Conservation (phyloP, 1,140 invertebrate genomes). For the Harlomillsia oculata region DNA sequence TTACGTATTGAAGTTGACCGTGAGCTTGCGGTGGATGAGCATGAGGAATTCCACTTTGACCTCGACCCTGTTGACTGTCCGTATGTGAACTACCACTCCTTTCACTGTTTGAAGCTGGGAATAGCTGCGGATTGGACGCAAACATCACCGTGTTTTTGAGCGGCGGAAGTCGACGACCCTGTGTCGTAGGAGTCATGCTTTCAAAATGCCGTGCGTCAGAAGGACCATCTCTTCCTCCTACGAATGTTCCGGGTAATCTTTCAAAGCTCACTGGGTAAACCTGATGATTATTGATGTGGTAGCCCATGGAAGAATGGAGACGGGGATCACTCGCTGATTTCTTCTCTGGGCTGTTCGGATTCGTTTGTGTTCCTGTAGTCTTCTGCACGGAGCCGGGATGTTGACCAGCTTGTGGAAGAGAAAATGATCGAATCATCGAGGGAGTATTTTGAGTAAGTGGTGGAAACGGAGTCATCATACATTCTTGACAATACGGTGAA, state of each 20-base stretch:
- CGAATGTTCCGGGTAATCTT: conserved; percentile 2
- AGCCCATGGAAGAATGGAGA: neutral
- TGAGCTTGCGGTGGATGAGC: conserved; percentile 10
- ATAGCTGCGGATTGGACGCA: conserved; percentile 32
- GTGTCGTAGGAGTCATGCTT: too few relatives aligned
- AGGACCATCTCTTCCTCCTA: neutral
- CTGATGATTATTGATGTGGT: conserved; percentile 4
- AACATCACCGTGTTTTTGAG: conserved; percentile 32
- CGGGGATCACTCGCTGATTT: neutral
- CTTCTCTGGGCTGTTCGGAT: conserved; percentile 29
- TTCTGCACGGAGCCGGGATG: conserved; percentile 3
- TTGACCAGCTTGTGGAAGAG: conserved; percentile 26
- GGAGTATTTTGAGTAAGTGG: conserved; percentile 2
- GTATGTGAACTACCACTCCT: conserved; percentile 10
- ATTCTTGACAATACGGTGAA: conserved; percentile 31
- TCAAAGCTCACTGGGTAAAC: conserved; percentile 25
- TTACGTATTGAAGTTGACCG: too few relatives aligned
- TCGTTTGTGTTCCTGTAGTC: conserved; percentile 32
- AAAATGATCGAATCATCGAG: conserved; percentile 32
- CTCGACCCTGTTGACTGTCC: neutral
- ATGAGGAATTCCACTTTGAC: conserved; percentile 2
- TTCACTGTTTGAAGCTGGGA: conserved; percentile 10
- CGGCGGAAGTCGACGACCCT: neutral
- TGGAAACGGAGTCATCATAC: conserved; percentile 13
- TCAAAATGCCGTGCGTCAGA: neutral